These are phyloP conservation scores for Drosophila anomelani DNA, from an alignment of 2,888 invertebrate genomes.

Conservation along the genomic window DNA sequence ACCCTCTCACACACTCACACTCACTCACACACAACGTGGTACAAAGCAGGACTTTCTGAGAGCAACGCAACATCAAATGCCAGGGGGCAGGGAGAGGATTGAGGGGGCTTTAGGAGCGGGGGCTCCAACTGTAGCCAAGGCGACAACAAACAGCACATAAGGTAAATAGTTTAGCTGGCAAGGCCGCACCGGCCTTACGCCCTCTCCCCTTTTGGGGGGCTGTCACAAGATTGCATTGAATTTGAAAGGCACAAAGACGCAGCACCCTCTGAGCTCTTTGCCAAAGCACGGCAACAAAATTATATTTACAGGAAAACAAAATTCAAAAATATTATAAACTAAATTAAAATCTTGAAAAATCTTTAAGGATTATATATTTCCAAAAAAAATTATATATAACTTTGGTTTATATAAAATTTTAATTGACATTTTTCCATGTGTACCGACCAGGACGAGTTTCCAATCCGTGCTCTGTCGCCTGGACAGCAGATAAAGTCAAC, in stretches of 20 bases:
- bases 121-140: constrained; percentile 59
- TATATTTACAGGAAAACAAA: background rate
- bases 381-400: background rate
- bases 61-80: constrained; percentile 21
- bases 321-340: no score
- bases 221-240: constrained; percentile 66
- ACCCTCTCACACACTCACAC: constrained; percentile 21
- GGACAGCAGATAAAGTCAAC: constrained; percentile 67
- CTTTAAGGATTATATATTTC: background rate
- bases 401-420: background rate
- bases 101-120: constrained; percentile 5
- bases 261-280: background rate
- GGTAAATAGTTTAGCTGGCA: constrained; percentile 68
- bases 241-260: constrained; percentile 64
- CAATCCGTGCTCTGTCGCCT: constrained; percentile 44
- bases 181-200: constrained; percentile 30
- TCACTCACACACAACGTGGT: constrained; percentile 1
- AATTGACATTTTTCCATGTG: background rate
- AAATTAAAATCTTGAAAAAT: background rate
- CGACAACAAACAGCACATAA: constrained; percentile 42
- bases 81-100: background rate
- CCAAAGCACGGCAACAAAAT: background rate
- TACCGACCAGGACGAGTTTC: constrained; percentile 18
- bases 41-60: constrained; percentile 6
- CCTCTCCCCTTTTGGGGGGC: background rate